These are phyloP conservation scores for Megatriorchis doriae DNA, from an alignment of 2,113 vertebrate species.

Conservation along the genomic window DNA sequence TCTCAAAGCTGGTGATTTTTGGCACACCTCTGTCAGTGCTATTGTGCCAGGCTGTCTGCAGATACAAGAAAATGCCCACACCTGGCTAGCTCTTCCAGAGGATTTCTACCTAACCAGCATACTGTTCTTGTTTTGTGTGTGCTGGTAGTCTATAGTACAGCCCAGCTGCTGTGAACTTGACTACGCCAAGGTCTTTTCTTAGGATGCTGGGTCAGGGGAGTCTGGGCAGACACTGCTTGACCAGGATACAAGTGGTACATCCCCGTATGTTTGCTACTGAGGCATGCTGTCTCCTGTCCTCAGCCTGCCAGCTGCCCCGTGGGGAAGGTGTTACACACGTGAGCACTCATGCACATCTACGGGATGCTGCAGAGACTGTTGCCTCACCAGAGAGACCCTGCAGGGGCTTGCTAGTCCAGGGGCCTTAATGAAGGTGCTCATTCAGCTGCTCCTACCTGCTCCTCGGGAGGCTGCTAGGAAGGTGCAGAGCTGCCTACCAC, in stretches of 20 bases:
- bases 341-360: not conserved
- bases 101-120: not conserved
- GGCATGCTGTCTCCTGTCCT: not conserved
- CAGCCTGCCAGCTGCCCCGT: rapidly evolving
- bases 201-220: not conserved
- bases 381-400: not conserved
- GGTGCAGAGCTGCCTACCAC: not conserved
- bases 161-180: not conserved
- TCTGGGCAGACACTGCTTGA: not conserved
- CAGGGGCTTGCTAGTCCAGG: not conserved
- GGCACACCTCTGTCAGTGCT: not conserved
- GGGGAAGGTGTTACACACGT: rapidly evolving
- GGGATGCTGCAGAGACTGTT: not conserved
- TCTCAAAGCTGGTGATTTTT: not conserved
- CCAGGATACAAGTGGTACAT: not conserved
- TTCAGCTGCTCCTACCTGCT: not conserved
- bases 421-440: not conserved
- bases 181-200: not conserved
- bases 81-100: rapidly evolving
- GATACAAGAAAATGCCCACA: not conserved
- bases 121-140: not conserved
- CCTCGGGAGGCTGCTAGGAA: not conserved
- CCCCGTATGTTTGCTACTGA: not conserved
- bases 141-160: not conserved
- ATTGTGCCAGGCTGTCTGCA: not conserved